Evolutionary conservation across 1,140 invertebrate genomes (phyloP), one percentile per base, ranked within the genome.

Genomic region (Cherax destructor): DNA sequence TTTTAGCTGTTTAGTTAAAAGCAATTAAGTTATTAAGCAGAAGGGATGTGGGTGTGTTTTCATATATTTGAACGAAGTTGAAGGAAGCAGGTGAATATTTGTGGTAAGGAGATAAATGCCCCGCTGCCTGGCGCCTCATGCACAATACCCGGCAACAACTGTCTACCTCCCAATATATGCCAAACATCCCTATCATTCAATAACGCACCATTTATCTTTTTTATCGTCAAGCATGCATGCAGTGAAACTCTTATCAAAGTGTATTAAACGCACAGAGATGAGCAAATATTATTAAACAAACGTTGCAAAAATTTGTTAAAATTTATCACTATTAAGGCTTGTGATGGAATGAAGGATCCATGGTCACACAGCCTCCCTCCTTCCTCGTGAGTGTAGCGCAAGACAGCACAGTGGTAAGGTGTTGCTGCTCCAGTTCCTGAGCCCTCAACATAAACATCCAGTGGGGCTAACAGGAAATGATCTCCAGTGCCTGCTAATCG

Each of bases 91-190:
- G 30, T 30, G n/a, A 74, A 74, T 74, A 7, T 24, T 74, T 74
- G 11, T 30, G 69, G 69, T 30, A 11, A 21, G 69, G 49, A 81
- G 79, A 81, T 59, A 81, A 81, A 52, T 81, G 79, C 79, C 50
- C 79, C 79, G 79, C 79, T 81, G 79, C 79, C 79, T 81, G 79
- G 79, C 79, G 79, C 79, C 79, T 59, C 79, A 81, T 59, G 79
- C 79, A 81, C 79, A 81, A 81, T 81, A 81, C 79, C 79, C 79
- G 79, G 79, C 79, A 81, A 81, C 79, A 81, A 56, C 79, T 81
- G 79, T 52, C 79, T 81, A 50, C 11, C 79, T 24, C n/a, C 7
- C 0, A 24, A 5, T n/a, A 81, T 50, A 59, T 81, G 79, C 79
- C 79, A 81, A 7, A 59, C 49, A 3, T 41, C 52, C 21, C n/a